Evolutionary conservation across 1,140 invertebrate genomes (phyloP).

Genomic region (Lordiphosa stackelbergi): DNA sequence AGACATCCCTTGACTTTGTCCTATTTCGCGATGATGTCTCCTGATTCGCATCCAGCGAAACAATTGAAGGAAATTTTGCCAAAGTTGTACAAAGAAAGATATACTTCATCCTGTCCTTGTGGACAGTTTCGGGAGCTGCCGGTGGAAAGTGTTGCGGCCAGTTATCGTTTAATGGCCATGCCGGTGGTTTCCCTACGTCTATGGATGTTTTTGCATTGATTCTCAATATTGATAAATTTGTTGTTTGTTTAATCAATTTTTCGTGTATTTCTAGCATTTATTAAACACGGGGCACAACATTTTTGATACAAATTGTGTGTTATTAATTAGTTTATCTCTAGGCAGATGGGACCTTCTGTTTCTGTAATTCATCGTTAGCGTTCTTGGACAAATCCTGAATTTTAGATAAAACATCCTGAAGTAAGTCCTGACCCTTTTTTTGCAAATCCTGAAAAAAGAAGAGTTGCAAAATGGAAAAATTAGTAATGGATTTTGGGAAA

Average conservation of each 20-base stretch:
- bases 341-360: neutral
- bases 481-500: too few species aligned
- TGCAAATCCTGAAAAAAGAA: too few species aligned
- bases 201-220: conserved; percentile 23
- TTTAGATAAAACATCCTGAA: neutral
- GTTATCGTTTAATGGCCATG: conserved; percentile 26
- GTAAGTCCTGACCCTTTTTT: neutral
- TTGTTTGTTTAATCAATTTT: neutral
- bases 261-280: conserved; percentile 18
- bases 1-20: neutral
- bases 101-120: too few species aligned
- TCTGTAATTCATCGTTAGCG: too few species aligned
- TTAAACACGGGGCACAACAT: neutral
- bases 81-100: too few species aligned
- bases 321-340: neutral
- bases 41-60: too few species aligned
- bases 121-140: neutral
- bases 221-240: too few species aligned
- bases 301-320: too few species aligned
- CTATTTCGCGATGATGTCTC: too few species aligned
- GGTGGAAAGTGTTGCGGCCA: neutral
- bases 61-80: too few species aligned
- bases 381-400: too few species aligned
- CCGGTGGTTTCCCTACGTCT: conserved; percentile 11
- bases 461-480: too few species aligned